Evolutionary conservation across 2,797 vertebrate genomes (phyloP).

Genomic region (Brotula barbata): DNA sequence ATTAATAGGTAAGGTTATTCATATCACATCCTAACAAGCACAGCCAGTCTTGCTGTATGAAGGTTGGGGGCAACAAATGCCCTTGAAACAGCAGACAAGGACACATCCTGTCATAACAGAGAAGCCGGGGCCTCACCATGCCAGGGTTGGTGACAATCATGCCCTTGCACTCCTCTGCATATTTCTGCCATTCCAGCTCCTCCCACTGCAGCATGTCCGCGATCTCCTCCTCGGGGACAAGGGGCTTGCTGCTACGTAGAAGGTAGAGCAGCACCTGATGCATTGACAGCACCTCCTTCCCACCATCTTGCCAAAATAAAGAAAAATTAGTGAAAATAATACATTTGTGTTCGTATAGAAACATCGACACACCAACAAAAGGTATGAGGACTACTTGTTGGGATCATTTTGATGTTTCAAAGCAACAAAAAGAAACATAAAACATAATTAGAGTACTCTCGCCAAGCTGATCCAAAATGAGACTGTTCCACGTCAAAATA

Average conservation of each 20-base stretch:
- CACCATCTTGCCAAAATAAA: conserved; percentile 81
- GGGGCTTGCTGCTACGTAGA: conserved; percentile 89
- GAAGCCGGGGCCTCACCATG: conserved; percentile 81
- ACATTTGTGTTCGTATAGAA: no score
- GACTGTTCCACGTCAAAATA: no score
- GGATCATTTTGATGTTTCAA: no score
- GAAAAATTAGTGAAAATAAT: not conserved
- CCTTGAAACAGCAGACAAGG: conserved; percentile 54
- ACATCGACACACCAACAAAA: no score
- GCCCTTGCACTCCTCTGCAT: conserved; percentile 98
- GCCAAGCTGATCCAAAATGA: no score
- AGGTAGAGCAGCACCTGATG: conserved; percentile 97
- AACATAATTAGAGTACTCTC: no score
- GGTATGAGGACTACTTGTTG: no score
- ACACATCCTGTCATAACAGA: conserved; percentile 19
- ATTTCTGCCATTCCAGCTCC: conserved; percentile 98
- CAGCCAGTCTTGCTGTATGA: conserved; percentile 34
- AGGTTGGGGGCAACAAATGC: conserved; percentile 20
- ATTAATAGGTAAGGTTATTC: conserved; percentile 56
- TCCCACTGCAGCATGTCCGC: conserved; percentile 99
- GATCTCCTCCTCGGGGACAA: conserved; percentile 96
- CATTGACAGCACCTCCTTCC: conserved; percentile 98
- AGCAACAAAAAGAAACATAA: no score
- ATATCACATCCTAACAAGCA: conserved; percentile 52
- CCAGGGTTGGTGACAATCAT: conserved; percentile 99